Percentiles rank a stretch among this genome's conserved stretches.
phyloP scores from a whole-genome alignment of 2,113 vertebrate genomes.

The Chaenocephalus aceratus region DNA sequence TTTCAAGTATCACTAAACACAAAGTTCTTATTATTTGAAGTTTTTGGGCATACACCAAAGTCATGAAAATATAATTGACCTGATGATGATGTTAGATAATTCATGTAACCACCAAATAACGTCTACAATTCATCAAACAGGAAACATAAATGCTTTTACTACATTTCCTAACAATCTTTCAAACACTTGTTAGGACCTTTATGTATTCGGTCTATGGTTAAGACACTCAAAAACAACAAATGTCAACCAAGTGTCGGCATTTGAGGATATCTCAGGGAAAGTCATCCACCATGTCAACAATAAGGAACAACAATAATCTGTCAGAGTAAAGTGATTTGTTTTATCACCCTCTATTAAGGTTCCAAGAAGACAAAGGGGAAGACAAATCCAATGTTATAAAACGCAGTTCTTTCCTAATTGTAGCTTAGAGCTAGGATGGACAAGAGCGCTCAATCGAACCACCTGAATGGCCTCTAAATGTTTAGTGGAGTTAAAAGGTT shows the following conservation, averaged over 20 bases:
- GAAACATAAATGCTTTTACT: no score
- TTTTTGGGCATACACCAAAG: not conserved
- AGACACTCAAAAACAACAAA: no score
- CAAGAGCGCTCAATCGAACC: not conserved
- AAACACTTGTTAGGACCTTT: no score
- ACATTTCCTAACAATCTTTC: no score
- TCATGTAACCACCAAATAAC: not conserved
- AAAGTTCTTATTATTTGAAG: not conserved
- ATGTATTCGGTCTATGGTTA: no score
- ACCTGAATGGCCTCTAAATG: constrained; percentile 16
- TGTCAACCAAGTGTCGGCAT: not conserved
- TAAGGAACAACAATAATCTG: not conserved
- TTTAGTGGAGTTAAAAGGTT: constrained; percentile 18
- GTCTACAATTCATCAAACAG: no score
- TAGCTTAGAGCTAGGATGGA: not conserved
- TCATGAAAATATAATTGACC: not conserved
- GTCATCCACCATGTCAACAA: not conserved
- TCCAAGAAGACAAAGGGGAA: not conserved
- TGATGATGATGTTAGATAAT: not conserved
- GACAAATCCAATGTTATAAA: not conserved
- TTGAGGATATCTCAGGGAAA: not conserved
- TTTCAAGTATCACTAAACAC: not conserved
- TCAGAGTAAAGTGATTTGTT: not conserved
- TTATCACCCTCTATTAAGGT: not conserved
- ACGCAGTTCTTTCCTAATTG: not conserved